phyloP scores from a whole-genome alignment of 2,113 vertebrate species.

The Columbina picui region DNA sequence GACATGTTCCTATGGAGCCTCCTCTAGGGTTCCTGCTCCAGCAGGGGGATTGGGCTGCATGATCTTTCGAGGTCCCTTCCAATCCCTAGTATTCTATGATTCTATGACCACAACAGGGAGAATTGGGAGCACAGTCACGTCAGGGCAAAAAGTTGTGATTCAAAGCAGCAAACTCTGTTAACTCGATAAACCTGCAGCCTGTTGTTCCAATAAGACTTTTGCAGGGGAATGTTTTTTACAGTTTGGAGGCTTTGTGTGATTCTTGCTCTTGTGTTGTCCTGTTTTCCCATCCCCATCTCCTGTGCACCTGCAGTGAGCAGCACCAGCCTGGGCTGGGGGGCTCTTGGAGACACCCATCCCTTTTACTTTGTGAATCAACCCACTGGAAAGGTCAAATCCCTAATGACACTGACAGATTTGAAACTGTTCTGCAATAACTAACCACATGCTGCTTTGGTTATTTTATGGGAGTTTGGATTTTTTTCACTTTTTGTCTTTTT shows the following conservation, averaged over 20 bases:
- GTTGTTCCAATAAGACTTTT: neutral
- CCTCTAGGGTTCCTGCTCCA: too few relatives aligned
- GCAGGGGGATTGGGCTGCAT: too few relatives aligned
- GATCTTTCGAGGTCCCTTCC: too few relatives aligned
- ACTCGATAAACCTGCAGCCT: neutral
- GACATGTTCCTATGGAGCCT: too few relatives aligned
- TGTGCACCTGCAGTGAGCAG: neutral
- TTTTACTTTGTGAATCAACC: neutral
- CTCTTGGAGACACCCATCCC: neutral
- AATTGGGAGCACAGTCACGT: neutral
- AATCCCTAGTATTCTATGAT: too few relatives aligned
- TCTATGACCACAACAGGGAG: neutral
- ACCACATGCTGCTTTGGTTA: neutral
- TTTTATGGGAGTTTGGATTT: neutral
- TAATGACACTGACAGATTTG: neutral
- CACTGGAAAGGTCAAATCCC: neutral
- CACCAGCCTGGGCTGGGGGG: neutral
- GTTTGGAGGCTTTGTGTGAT: neutral
- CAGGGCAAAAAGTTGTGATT: neutral
- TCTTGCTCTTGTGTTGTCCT: neutral
- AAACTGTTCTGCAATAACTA: neutral
- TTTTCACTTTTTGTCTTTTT: neutral
- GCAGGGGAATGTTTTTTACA: neutral
- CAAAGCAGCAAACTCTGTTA: neutral
- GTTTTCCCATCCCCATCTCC: neutral